Evolutionary conservation across 1,140 invertebrate genomes (phyloP), one percentile per base, ranked within the genome.

Genomic region (Amphibalanus amphitrite): DNA sequence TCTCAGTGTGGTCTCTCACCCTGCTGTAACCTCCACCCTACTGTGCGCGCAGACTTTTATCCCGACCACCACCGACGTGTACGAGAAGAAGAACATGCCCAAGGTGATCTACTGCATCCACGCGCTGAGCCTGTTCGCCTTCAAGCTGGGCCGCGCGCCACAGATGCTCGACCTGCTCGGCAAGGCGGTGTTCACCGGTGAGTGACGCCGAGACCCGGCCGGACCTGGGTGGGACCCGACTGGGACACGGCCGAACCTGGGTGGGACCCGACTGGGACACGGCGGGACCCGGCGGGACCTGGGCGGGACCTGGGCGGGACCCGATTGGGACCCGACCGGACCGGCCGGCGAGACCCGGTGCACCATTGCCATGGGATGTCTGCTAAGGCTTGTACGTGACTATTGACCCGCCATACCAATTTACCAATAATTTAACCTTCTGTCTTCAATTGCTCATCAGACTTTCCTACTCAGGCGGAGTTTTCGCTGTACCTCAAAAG

Each of bases 81-180:
- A 92, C 82, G 90, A 92, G 76, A 88, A 87, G 74, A 90, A 91
- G 78, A 92, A 92, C 78, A 90, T 92, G 86, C 90, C 90, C 13
- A 82, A 87, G 75, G 84, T 89, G 0, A 88, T 93, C 74, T 92
- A 91, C 80, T 92, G 90, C 77, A 84, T 93, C 47, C 90, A 91
- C 83, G 89, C 89, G 65, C 81, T 92, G 15, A 90, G 89, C 76
- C 85, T 87, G 64, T 86, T 88, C 81, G 81, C 89, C 69, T 88
- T 87, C 76, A 86, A 87, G 79, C 74, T 77, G 28, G 74, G 78
- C 30, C 75, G 74, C 80, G 89, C 89, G 69, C 89, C 89, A 29
- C 83, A 89, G 75, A 91, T 92, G 73, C 84, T 88, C 78, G 89
- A 91, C 80, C 80, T 91, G 0, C 89, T 87, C 82, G 90, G 90